These are phyloP conservation scores for Pollenia amentaria DNA, from an alignment of 2,888 invertebrate species.

Conservation along the genomic window DNA sequence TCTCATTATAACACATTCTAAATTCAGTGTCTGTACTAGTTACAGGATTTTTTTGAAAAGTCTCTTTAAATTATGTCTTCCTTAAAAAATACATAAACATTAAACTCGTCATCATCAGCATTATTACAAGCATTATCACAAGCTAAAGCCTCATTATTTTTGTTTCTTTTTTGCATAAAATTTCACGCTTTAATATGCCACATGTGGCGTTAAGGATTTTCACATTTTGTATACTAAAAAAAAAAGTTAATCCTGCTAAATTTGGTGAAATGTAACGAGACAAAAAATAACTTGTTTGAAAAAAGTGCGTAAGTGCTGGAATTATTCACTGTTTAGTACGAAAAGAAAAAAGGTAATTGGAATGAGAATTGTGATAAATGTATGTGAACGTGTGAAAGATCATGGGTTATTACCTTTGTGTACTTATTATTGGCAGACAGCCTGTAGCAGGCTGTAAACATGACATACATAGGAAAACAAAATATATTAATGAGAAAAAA, in stretches of 20 bases:
- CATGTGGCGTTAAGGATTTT: conserved; percentile 68
- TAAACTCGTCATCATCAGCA: conserved; percentile 14
- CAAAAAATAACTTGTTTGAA: conserved; percentile 22
- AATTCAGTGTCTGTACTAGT: conserved; percentile 9
- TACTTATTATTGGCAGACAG: conserved; percentile 27
- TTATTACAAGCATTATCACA: conserved; percentile 68
- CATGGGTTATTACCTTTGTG: conserved; percentile 72
- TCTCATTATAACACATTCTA: neutral
- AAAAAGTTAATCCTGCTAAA: conserved; percentile 30
- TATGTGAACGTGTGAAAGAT: conserved; percentile 61
- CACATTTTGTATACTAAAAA: conserved; percentile 10
- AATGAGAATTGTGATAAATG: conserved; percentile 44
- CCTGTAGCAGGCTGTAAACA: neutral
- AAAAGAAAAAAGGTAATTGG: neutral
- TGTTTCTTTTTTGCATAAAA: conserved; percentile 35
- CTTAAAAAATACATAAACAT: conserved; percentile 3
- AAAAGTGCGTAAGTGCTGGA: conserved; percentile 57
- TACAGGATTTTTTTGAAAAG: conserved; percentile 4
- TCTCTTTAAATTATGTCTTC: conserved; percentile 20
- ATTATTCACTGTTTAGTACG: conserved; percentile 47
- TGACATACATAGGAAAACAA: conserved; percentile 20
- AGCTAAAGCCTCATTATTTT: conserved; percentile 47
- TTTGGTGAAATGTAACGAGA: conserved; percentile 37
- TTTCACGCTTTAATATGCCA: conserved; percentile 70
- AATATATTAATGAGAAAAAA: conserved; percentile 17